Percentiles rank a stretch among this genome's conserved stretches.
These are phyloP conservation scores for Notechis scutatus DNA, from an alignment of 2,113 vertebrate genomes.

Conservation along the genomic window DNA sequence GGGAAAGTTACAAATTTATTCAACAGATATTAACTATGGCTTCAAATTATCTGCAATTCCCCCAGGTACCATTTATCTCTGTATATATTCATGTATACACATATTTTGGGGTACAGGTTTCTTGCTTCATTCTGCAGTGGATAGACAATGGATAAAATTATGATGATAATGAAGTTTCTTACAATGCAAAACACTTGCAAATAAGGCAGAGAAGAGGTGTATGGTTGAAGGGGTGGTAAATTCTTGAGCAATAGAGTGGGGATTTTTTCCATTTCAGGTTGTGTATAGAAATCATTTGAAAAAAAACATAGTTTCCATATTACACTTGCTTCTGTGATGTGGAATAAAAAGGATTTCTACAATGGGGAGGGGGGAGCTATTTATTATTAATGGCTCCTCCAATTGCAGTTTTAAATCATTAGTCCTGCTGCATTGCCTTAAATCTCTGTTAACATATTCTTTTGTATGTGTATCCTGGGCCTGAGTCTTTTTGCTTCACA, in stretches of 20 bases:
- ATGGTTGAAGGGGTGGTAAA: not conserved
- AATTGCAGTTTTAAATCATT: not conserved
- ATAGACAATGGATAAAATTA: not conserved
- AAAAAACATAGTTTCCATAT: not conserved
- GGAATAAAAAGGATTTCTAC: not conserved
- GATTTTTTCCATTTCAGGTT: not conserved
- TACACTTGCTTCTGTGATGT: not conserved
- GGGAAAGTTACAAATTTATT: not conserved
- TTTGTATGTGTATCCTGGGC: not conserved
- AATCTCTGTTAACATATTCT: not conserved
- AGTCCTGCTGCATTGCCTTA: not conserved
- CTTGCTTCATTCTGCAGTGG: not conserved
- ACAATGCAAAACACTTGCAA: not conserved
- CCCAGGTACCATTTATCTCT: not conserved
- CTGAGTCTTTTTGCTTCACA: not conserved
- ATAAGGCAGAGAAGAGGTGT: not conserved
- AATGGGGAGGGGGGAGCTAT: not conserved
- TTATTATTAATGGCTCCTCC: not conserved
- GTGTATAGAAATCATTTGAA: not conserved
- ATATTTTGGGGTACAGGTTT: not conserved
- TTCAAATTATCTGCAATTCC: not conserved
- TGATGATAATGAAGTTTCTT: not conserved
- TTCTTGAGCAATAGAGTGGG: not conserved
- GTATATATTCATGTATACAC: too few relatives aligned
- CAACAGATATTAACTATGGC: not conserved